Evolutionary conservation across 2,113 vertebrate genomes (phyloP).

Genomic region (human (Homo sapiens)): DNA sequence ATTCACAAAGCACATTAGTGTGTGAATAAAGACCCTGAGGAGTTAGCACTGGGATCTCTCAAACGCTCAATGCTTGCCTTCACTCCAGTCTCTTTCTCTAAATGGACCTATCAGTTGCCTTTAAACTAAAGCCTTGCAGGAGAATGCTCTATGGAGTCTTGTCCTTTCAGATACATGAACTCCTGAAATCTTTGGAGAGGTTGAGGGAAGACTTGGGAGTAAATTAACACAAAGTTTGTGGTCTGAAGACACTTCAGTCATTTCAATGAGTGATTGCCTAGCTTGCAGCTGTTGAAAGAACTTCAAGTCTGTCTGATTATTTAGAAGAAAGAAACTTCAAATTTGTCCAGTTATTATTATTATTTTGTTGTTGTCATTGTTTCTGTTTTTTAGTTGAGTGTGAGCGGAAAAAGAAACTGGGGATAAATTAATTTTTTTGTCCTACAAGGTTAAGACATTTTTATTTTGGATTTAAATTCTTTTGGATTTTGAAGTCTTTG

Average conservation of each 20-base stretch:
- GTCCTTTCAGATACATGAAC: not conserved
- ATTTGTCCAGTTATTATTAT: too few relatives aligned
- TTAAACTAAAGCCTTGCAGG: not conserved
- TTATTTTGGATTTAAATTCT: not conserved
- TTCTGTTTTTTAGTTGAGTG: not conserved
- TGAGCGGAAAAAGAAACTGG: not conserved
- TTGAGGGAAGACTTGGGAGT: not conserved
- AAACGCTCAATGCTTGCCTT: not conserved
- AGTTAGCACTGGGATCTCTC: not conserved
- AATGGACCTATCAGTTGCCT: not conserved
- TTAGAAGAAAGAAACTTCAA: too few relatives aligned
- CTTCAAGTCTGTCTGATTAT: not conserved
- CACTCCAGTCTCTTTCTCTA: not conserved
- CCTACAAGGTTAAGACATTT: not conserved
- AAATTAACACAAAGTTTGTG: not conserved
- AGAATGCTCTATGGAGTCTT: not conserved
- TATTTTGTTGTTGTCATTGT: too few relatives aligned
- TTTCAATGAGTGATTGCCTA: not conserved
- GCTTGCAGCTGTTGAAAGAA: not conserved
- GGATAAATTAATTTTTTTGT: not conserved
- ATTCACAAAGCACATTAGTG: not conserved
- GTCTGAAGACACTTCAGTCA: not conserved
- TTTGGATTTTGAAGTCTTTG: conserved; percentile 19
- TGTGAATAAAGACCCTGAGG: not conserved
- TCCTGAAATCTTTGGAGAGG: not conserved